Evolutionary conservation across 2,113 vertebrate species (phyloP).

Genomic region (Marmota flaviventris): DNA sequence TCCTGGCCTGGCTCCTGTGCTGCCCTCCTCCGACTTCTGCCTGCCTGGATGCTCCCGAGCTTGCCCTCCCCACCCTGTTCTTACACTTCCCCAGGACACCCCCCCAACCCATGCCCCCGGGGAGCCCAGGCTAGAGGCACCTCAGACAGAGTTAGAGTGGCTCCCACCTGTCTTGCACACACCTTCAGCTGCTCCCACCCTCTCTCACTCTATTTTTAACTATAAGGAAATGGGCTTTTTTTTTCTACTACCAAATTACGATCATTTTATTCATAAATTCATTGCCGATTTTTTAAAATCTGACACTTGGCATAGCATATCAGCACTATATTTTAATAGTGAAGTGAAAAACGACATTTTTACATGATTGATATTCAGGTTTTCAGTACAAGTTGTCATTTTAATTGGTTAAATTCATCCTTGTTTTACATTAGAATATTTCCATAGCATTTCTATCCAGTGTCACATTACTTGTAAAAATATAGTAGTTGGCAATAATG

Average conservation of each 20-base stretch:
- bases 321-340: constrained; percentile 39
- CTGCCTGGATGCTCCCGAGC: not conserved
- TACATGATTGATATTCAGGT: constrained; percentile 23
- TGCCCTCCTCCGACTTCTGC: not conserved
- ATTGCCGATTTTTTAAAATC: not conserved
- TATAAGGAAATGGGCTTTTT: constrained; percentile 23
- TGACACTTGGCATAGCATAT: constrained; percentile 13
- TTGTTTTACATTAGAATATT: constrained; percentile 47
- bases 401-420: constrained; percentile 48
- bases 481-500: not conserved
- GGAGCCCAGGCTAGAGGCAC: not conserved
- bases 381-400: constrained; percentile 30
- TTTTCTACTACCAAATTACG: not conserved
- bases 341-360: constrained; percentile 46
- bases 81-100: accelerated
- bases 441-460: not conserved
- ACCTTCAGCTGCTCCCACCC: not conserved
- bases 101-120: too few relatives aligned
- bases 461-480: constrained; percentile 49
- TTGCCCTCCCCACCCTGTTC: not conserved
- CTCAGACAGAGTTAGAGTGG: not conserved
- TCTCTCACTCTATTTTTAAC: constrained; percentile 62
- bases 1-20: not conserved
- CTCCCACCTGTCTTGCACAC: not conserved
- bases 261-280: constrained; percentile 68